Evolutionary conservation across 2,113 vertebrate species (phyloP).

Genomic region (Nematolebias whitei): DNA sequence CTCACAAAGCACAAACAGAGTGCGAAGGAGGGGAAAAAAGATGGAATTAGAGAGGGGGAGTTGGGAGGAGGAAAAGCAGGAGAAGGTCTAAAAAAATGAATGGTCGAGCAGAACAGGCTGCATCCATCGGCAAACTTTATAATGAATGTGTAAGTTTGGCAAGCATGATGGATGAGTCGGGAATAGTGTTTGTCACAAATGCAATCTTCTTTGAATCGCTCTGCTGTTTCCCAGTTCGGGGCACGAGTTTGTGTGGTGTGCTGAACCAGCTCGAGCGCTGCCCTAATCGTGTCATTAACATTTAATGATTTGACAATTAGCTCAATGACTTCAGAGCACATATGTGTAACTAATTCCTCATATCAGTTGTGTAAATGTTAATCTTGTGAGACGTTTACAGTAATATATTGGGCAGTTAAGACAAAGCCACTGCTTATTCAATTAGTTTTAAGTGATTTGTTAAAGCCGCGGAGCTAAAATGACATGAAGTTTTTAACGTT

Average conservation of each 20-base stretch:
- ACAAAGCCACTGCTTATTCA: slow-evolving; percentile 42
- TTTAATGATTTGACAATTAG: slow-evolving; percentile 71
- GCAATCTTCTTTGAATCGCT: slow-evolving; percentile 74
- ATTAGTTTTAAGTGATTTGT: slow-evolving; percentile 58
- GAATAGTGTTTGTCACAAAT: slow-evolving; percentile 79
- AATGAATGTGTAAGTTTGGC: slow-evolving; percentile 80
- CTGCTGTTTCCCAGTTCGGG: slow-evolving; percentile 59
- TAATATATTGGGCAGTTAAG: slow-evolving; percentile 59
- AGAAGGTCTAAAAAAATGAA: slow-evolving; percentile 63
- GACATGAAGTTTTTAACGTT: slow-evolving; percentile 11
- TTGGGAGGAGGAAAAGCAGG: slow-evolving; percentile 7
- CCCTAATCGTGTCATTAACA: slow-evolving; percentile 66
- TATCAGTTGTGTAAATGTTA: slow-evolving; percentile 58
- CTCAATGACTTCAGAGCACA: slow-evolving; percentile 40
- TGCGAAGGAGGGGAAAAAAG: slow-evolving; percentile 36
- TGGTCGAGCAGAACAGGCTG: slow-evolving; percentile 69
- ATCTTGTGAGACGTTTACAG: slow-evolving; percentile 67
- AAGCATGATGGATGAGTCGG: slow-evolving; percentile 79
- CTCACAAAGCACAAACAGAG: slow-evolving; percentile 39
- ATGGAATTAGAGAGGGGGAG: slow-evolving; percentile 25
- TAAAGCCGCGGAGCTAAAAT: slow-evolving; percentile 23
- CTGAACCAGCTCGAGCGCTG: slow-evolving; percentile 45
- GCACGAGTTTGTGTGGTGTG: slow-evolving; percentile 20
- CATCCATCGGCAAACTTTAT: slow-evolving; percentile 81
- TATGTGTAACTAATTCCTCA: slow-evolving; percentile 51